phyloP scores from a whole-genome alignment of 2,888 invertebrate genomes.

The Oscheius onirici region DNA sequence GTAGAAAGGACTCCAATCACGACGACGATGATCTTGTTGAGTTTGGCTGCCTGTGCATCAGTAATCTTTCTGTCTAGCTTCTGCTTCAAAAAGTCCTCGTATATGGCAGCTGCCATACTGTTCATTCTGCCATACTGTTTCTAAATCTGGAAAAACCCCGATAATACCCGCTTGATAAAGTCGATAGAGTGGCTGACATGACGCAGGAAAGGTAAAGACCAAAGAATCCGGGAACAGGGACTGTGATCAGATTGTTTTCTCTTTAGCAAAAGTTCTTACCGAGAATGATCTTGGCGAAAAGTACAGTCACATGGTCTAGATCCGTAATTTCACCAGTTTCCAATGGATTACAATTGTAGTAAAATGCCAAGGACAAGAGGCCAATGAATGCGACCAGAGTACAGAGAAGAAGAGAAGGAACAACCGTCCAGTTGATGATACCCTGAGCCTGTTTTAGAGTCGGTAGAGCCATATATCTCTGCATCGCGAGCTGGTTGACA shows the following conservation, averaged over 20 bases:
- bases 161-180: conserved; percentile 61
- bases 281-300: conserved; percentile 57
- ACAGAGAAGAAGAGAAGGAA: conserved; percentile 60
- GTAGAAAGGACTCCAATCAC: conserved; percentile 52
- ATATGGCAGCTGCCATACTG: conserved; percentile 62
- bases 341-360: conserved; percentile 63
- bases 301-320: conserved; percentile 59
- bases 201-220: conserved; percentile 64
- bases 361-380: conserved; percentile 61
- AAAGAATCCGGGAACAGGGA: conserved; percentile 58
- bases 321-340: conserved; percentile 57
- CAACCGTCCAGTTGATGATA: conserved; percentile 56
- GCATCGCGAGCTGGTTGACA: conserved; percentile 63
- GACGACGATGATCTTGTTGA: conserved; percentile 46
- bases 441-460: conserved; percentile 51
- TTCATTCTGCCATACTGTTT: too few species aligned
- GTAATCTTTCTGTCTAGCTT: conserved; percentile 49
- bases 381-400: conserved; percentile 61
- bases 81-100: conserved; percentile 64
- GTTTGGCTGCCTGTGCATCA: conserved; percentile 42
- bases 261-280: conserved; percentile 36
- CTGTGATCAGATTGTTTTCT: conserved; percentile 22
- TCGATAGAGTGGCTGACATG: conserved; percentile 64
- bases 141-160: too few species aligned
- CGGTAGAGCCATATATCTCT: conserved; percentile 59